Evolutionary conservation across 2,113 vertebrate genomes (phyloP).

Genomic region (Stomatorhinus ivindoensis): DNA sequence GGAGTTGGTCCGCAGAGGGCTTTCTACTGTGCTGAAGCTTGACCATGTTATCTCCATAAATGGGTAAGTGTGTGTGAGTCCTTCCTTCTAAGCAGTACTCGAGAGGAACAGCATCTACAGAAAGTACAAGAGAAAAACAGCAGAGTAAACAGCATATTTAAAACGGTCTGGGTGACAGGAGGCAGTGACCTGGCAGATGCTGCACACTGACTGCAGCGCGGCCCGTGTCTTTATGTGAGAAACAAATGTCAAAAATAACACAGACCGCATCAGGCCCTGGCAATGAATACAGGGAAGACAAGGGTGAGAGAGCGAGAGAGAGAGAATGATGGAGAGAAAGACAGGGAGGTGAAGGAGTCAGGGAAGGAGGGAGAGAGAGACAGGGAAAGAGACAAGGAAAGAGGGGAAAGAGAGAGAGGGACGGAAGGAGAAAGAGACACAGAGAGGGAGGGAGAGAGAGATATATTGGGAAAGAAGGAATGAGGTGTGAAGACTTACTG

Average conservation of each 20-base stretch:
- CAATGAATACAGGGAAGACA: not conserved
- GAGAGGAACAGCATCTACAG: not conserved
- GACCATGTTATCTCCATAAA: not conserved
- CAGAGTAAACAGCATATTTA: not conserved
- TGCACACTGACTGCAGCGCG: not conserved
- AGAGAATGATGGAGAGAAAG: too few species aligned
- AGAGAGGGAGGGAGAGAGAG: slow-evolving; percentile 5
- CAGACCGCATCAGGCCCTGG: not conserved
- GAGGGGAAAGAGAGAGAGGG: not conserved
- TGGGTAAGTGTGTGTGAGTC: not conserved
- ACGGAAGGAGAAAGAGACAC: not conserved
- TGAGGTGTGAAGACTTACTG: slow-evolving; percentile 58
- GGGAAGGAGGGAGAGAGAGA: not conserved
- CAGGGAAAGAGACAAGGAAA: not conserved
- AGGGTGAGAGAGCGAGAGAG: not conserved
- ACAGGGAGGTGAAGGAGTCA: too few species aligned
- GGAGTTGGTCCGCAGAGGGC: not conserved
- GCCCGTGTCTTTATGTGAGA: not conserved
- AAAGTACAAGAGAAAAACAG: not conserved
- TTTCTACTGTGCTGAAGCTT: not conserved
- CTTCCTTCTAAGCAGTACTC: not conserved
- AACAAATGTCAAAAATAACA: not conserved
- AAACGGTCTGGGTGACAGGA: not conserved
- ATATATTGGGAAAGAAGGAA: slow-evolving; percentile 8
- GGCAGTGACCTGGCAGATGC: not conserved